phyloP scores from a whole-genome alignment of 2,113 vertebrate genomes.

The Charina bottae region DNA sequence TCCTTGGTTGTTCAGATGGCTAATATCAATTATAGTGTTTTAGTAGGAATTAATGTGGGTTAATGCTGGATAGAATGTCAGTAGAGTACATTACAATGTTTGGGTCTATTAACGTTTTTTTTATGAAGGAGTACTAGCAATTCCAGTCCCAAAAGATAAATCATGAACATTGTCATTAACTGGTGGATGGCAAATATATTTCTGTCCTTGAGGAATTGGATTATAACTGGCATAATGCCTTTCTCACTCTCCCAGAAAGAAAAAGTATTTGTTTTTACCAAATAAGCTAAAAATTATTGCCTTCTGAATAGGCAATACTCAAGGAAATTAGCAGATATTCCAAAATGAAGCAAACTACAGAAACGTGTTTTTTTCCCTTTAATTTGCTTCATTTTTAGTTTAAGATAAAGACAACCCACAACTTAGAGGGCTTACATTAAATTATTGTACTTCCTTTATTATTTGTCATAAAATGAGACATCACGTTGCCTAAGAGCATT shows the following conservation, averaged over 20 bases:
- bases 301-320: neutral
- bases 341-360: neutral
- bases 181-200: conserved; percentile 7
- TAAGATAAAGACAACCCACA: neutral
- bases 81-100: conserved; percentile 26
- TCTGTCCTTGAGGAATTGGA: neutral
- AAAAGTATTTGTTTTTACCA: neutral
- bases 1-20: neutral
- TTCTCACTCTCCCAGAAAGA: neutral
- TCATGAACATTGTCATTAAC: neutral
- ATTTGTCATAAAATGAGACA: neutral
- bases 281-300: neutral
- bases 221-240: neutral
- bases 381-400: neutral
- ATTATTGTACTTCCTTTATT: neutral
- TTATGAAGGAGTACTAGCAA: conserved; percentile 26
- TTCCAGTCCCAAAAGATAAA: conserved; percentile 32
- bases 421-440: neutral
- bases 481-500: neutral
- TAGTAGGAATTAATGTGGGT: conserved; percentile 26
- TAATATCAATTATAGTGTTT: conserved; percentile 26
- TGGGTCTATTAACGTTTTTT: conserved; percentile 44
- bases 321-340: neutral
- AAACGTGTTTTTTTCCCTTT: neutral
- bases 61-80: neutral